A percentile compares a stretch with the other conserved stretches of the same genome.
Evolutionary conservation across 2,113 vertebrate genomes (phyloP).

Genomic region (Bufo bufo): DNA sequence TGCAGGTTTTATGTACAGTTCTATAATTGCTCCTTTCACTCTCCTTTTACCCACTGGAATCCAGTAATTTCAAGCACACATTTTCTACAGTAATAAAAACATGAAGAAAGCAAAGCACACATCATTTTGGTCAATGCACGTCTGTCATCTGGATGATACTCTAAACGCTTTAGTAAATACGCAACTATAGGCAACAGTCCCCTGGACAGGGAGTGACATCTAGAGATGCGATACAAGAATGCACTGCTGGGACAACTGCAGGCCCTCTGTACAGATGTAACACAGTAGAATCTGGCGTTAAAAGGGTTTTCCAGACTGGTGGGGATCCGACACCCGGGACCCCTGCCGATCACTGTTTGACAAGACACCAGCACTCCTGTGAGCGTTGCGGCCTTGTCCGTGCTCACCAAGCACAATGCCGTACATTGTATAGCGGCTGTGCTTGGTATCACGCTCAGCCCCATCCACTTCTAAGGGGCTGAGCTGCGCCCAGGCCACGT

Average conservation of each 20-base stretch:
- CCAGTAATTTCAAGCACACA: background rate
- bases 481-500: no score
- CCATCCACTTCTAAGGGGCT: no score
- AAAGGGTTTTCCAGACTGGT: no score
- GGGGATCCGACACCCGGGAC: no score
- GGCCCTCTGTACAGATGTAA: background rate
- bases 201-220: slow-evolving; percentile 23
- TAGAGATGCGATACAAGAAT: slow-evolving; percentile 44
- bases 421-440: no score
- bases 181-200: background rate
- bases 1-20: slow-evolving; percentile 25
- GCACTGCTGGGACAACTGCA: background rate
- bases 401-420: no score
- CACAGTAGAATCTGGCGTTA: background rate
- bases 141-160: no score
- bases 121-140: background rate
- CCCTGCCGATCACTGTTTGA: no score
- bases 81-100: background rate
- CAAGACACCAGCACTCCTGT: no score
- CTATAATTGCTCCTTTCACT: background rate
- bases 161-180: no score
- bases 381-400: no score
- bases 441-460: no score
- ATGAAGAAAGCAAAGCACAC: background rate
- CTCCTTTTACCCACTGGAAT: background rate